phyloP scores from a whole-genome alignment of 2,113 vertebrate species.

The Cephalopholis sonnerati region DNA sequence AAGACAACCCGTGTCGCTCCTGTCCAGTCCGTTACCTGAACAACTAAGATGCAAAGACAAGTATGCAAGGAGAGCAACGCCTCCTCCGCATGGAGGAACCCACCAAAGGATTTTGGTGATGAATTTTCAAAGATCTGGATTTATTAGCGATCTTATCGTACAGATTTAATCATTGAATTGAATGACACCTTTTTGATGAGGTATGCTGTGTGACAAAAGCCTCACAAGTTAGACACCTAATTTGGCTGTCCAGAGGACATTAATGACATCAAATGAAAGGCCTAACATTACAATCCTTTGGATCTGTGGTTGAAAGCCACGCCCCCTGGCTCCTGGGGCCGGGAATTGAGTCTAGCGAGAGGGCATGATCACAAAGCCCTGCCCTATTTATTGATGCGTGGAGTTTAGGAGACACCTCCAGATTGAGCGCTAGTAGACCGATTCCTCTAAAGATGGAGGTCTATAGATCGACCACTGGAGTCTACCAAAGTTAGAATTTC shows the following conservation, averaged over 20 bases:
- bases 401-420: slow-evolving; percentile 53
- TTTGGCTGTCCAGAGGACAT: slow-evolving; percentile 70
- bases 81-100: slow-evolving; percentile 53
- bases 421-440: slow-evolving; percentile 53
- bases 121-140: slow-evolving; percentile 44
- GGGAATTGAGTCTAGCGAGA: slow-evolving; percentile 57
- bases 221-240: slow-evolving; percentile 53
- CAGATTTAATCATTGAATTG: slow-evolving; percentile 63
- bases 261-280: slow-evolving; percentile 51
- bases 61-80: slow-evolving; percentile 62
- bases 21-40: slow-evolving; percentile 35
- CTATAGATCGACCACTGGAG: slow-evolving; percentile 68
- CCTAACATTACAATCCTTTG: slow-evolving; percentile 58
- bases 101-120: slow-evolving; percentile 56
- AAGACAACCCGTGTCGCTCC: slow-evolving; percentile 20
- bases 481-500: slow-evolving; percentile 81
- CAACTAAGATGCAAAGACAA: slow-evolving; percentile 33
- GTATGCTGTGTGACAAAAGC: slow-evolving; percentile 70
- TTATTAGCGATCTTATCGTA: slow-evolving; percentile 45
- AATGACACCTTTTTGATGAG: slow-evolving; percentile 67
- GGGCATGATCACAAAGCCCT: slow-evolving; percentile 41
- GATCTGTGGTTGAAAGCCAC: slow-evolving; percentile 71
- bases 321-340: slow-evolving; percentile 52
- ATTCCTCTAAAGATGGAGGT: slow-evolving; percentile 76
- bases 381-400: slow-evolving; percentile 69